Conservation (phyloP, 2,797 vertebrate genomes). For the Lacerta bilineata region DNA sequence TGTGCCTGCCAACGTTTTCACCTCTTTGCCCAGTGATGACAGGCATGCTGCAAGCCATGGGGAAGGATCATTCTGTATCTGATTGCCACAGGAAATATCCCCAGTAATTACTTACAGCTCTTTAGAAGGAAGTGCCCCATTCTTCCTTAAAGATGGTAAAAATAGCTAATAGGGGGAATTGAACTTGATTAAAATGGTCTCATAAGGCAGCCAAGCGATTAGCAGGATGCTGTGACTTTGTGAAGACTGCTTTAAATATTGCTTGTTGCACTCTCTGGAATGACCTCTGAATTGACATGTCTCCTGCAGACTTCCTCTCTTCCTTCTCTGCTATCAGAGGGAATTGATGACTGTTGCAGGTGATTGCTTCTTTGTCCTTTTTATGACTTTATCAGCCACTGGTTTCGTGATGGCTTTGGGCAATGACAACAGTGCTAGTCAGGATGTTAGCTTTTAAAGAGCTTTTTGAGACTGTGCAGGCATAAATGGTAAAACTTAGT, state of each 20-base stretch:
- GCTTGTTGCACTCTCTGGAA: conserved; percentile 8
- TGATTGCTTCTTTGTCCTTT: conserved; percentile 50
- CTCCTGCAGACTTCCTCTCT: conserved; percentile 39
- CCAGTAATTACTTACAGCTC: neutral
- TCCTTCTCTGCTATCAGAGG: conserved; percentile 42
- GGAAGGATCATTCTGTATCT: neutral
- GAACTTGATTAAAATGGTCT: neutral
- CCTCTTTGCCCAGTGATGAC: neutral
- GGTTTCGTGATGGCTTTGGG: conserved; percentile 49
- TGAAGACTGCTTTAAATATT: conserved; percentile 52
- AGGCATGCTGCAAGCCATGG: neutral
- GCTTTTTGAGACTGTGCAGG: conserved; percentile 37
- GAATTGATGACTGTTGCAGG: conserved; percentile 44
- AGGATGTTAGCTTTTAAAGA: conserved; percentile 53
- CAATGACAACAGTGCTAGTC: conserved; percentile 44
- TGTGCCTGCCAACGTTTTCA: neutral
- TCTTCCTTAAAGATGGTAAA: conserved; percentile 10
- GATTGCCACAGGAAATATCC: neutral
- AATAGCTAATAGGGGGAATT: conserved; percentile 23
- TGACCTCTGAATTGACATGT: conserved; percentile 39
- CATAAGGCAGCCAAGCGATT: conserved; percentile 18
- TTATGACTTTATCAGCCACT: conserved; percentile 48
- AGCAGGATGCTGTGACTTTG: conserved; percentile 14
- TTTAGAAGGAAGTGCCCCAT: neutral
- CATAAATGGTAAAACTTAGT: conserved; percentile 48